A percentile compares a stretch with the other conserved stretches of the same genome.
These are phyloP conservation scores for Magallana gigas DNA, from an alignment of 1,140 invertebrate species.

Conservation along the genomic window DNA sequence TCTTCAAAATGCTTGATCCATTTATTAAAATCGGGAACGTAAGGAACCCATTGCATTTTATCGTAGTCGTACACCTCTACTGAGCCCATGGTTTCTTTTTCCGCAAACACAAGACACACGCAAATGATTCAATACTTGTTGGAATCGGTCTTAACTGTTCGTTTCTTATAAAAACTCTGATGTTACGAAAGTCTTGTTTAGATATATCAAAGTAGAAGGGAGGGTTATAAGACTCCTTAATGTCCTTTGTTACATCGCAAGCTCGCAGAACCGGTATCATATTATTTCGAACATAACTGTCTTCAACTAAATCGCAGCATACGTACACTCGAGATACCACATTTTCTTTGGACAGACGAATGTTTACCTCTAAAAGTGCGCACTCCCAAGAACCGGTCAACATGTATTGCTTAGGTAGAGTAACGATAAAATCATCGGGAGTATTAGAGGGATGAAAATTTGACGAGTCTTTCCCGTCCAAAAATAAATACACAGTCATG, in stretches of 20 bases:
- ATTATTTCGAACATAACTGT: slow-evolving; percentile 19
- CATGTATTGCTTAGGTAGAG: slow-evolving; percentile 30
- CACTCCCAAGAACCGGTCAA: slow-evolving; percentile 52
- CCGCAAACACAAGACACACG: slow-evolving; percentile 11
- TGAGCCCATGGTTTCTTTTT: slow-evolving; percentile 46
- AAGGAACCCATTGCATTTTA: slow-evolving; percentile 44
- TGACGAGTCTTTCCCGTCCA: slow-evolving; percentile 31
- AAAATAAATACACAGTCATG: slow-evolving; percentile 23
- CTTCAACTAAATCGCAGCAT: slow-evolving; percentile 44
- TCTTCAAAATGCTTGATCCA: slow-evolving; percentile 44
- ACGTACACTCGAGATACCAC: slow-evolving; percentile 20
- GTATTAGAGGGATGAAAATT: slow-evolving; percentile 36
- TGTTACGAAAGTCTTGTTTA: slow-evolving; percentile 8
- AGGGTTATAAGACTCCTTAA: background rate
- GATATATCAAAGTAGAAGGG: slow-evolving; percentile 29
- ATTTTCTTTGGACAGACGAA: slow-evolving; percentile 7
- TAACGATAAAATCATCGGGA: slow-evolving; percentile 37
- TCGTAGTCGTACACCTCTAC: slow-evolving; percentile 50
- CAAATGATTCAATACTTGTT: background rate
- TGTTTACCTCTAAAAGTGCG: slow-evolving; percentile 38
- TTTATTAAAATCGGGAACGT: slow-evolving; percentile 43
- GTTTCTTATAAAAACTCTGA: slow-evolving; percentile 46
- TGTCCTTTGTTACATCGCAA: background rate
- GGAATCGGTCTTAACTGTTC: background rate
- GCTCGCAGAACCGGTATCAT: slow-evolving; percentile 35